Percentiles rank a stretch among this genome's conserved stretches.
Conservation (phyloP, 2,113 vertebrate species). For the Zosterops hypoxanthus region DNA sequence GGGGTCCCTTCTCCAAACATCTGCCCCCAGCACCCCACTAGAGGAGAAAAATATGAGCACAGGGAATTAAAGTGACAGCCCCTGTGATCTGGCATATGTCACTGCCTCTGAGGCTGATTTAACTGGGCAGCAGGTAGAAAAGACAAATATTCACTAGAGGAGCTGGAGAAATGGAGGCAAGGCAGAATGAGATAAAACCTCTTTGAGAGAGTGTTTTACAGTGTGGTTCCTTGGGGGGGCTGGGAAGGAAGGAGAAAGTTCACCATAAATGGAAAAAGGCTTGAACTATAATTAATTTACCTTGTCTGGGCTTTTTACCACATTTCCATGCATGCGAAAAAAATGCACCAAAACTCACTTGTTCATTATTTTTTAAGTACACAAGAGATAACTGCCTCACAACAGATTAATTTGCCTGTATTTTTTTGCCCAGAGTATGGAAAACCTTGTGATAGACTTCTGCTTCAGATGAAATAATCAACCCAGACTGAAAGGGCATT, state of each 20-base stretch:
- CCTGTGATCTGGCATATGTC: constrained; percentile 55
- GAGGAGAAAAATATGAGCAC: constrained; percentile 46
- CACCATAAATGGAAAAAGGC: constrained; percentile 52
- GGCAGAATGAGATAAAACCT: constrained; percentile 53
- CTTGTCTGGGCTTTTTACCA: constrained; percentile 36
- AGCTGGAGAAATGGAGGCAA: constrained; percentile 36
- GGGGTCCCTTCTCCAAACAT: constrained; percentile 51
- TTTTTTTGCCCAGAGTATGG: not conserved
- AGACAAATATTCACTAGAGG: constrained; percentile 50
- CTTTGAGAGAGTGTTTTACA: constrained; percentile 29
- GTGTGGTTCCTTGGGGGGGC: not conserved
- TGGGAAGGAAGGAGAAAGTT: constrained; percentile 16
- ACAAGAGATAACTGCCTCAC: not conserved
- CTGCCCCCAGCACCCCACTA: constrained; percentile 35
- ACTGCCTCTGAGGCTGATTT: constrained; percentile 47
- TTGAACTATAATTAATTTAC: constrained; percentile 45
- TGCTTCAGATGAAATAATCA: not conserved
- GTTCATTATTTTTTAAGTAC: not conserved
- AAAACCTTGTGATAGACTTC: not conserved
- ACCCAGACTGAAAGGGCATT: not conserved
- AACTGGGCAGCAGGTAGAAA: constrained; percentile 61
- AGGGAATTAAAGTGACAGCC: constrained; percentile 61
- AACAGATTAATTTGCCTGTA: not conserved
- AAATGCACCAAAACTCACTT: not conserved
- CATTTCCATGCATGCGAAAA: not conserved